Base-by-base conservation (phyloP, 2,888 invertebrate species). In the Sphaerophoria rueppellii region DNA sequence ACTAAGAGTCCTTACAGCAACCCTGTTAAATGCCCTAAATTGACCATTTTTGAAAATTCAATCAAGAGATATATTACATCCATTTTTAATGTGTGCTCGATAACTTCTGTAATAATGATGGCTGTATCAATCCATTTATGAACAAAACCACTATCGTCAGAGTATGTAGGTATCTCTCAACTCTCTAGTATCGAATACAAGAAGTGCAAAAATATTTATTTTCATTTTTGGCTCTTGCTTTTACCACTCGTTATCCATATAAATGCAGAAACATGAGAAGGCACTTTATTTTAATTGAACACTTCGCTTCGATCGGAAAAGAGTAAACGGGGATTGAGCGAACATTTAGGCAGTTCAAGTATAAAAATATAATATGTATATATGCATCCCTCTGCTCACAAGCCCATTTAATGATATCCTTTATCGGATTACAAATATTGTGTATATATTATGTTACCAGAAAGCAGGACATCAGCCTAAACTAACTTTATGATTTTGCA, bases 231-330 rank as follows among this genome's bases (percentile, higher is more conserved):
- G 24, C 2, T 24, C 24, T 24, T 24, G 24, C 24, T 24, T 24
- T 24, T 24, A 24, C 24, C 1, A 2, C 24, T 24, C 24, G 50
- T 69, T 16, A 52, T 11, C 24, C 55, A 24, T 57, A 74, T 54
- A 73, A 82, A 58, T 73, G 50, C 71, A 72, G 69, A 82, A 86
- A 82, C 86, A 86, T 71, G 82, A 82, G 82, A 86, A 86, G 78
- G 82, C 82, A 86, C 86, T 86, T 78, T 71, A 74, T 78, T 86
- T 82, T 86, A 86, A 86, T 86, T 86, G 86, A 86, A 78, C 74
- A 67, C 72, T 78, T 65, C 82, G 71, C 82, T 75, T 85, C 82
- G 78, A 74, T 86, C 73, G 70, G 63, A 57, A 50, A 63, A 58
- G 70, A 74, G 82, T 69, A 70, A 74, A 24, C 24, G 24, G 24